Evolutionary conservation across 64 coral and sea anemone genomes (phyloP), one percentile per base, ranked within the genome.

Genomic region (Montipora foliosa): DNA sequence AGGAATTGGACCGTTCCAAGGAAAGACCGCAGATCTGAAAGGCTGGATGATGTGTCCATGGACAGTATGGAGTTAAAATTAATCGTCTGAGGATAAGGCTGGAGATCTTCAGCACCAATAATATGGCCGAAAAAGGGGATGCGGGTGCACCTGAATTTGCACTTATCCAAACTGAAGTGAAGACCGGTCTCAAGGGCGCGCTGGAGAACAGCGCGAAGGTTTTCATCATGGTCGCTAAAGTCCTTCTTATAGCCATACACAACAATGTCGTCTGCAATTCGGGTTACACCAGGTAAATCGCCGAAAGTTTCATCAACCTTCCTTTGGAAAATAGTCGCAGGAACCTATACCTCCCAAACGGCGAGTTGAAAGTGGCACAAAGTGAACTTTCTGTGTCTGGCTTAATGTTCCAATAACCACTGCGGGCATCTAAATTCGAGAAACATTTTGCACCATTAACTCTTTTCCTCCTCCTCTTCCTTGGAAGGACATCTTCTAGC

Each of bases 51-150:
- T 29, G 29, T 29, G 29, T 29, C 29, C 29, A 29, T 29, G 29
- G 29, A 29, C 29, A 29, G 70, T 52, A 89, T 77, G 19, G 52
- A 52, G 16, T 79, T 61, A 22, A 22, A 22, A 22, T 22, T 22
- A 8, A 90, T 52, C 57, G 69, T 90, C 22, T 22, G 47, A 14
- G 89, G 67, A 8, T 91, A 78, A 71, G 80, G 77, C 51, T 83
- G 59, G 8, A 91, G 89, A 80, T 67, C 79, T 10, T 81, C 49
- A 49, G 79, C 78, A 84, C 72, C 72, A 16, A 92, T 15, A 44
- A 92, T 92, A 52, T 92, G 79, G 22, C 90, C 79, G 46, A 74
- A 92, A 50, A 94, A 83, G 46, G 44, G 78, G 53, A 89, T 83
- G 21, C 25, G 75, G 8, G 89, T 91, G 14, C 94, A 90, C 76